Evolutionary conservation across 2,888 invertebrate genomes (phyloP), one percentile per base, ranked within the genome.

Genomic region (Campaea margaritaria): DNA sequence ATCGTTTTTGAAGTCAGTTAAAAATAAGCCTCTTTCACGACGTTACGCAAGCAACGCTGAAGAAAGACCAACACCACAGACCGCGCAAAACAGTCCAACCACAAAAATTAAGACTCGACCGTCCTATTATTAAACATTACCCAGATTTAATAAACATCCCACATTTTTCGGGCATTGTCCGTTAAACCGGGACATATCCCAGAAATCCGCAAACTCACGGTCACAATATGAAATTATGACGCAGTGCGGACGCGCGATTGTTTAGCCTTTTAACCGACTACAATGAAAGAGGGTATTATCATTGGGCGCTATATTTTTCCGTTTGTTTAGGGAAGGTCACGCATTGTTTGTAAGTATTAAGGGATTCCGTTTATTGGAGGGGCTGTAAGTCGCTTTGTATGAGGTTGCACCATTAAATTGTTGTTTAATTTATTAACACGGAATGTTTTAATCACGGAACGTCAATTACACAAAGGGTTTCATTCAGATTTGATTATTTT

Each of bases 161-260:
- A 39, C 38, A 39, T 59, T 59, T 59, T 54, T 50, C 31, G 48
- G 27, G 13, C 53, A 58, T 58, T 58, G 58, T 58, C 48, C 48
- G 1, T 13, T 12, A 12, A 58, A 44, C n/a, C 9, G 43, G 53
- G 48, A 59, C 54, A 59, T 54, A 49, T 49, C 59, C 59, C 54
- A 45, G 49, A 48, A 59, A 54, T 54, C 59, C 59, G 45, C 41
- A 44, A 31, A 10, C 31, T 45, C 59, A 36, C 49, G 59, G 59
- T 39, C 59, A 59, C 59, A 59, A 59, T 59, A 50, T 45, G 59
- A 42, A 59, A 54, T 59, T 59, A 59, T 59, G 59, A 59, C 59
- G 59, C 59, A 59, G 14, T 59, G 59, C 59, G 59, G 59, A 49
- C 46, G 13, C 58, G 12, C 44, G 54, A 59, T 54, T 59, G 59